These are phyloP conservation scores for Patella vulgata DNA, from an alignment of 1,140 invertebrate species.

Conservation along the genomic window DNA sequence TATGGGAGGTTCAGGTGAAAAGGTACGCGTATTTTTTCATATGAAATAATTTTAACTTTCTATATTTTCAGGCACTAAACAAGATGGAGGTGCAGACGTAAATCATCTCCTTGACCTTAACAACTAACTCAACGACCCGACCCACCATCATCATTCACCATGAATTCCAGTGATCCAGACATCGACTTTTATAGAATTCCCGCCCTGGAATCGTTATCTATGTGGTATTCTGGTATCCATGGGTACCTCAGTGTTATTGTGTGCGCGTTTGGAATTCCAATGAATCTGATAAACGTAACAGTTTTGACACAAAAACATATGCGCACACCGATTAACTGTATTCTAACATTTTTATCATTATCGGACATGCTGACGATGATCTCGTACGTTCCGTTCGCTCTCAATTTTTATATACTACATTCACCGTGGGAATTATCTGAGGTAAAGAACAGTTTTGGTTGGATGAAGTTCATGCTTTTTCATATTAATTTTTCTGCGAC, in stretches of 20 bases:
- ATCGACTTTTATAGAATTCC: neutral
- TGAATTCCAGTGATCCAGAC: too few species aligned
- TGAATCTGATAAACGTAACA: slow-evolving; percentile 89
- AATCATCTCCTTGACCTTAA: too few species aligned
- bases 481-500: slow-evolving; percentile 77
- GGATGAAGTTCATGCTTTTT: slow-evolving; percentile 59
- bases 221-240: slow-evolving; percentile 70
- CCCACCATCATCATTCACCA: too few species aligned
- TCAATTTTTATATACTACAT: slow-evolving; percentile 69
- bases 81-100: too few species aligned
- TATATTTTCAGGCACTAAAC: too few species aligned
- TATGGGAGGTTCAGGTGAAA: too few species aligned
- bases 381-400: slow-evolving; percentile 85
- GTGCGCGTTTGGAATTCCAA: slow-evolving; percentile 86
- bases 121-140: too few species aligned
- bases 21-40: too few species aligned
- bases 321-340: slow-evolving; percentile 84
- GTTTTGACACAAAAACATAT: slow-evolving; percentile 88
- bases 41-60: too few species aligned
- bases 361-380: slow-evolving; percentile 88
- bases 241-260: slow-evolving; percentile 78
- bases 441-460: slow-evolving; percentile 37
- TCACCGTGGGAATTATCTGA: slow-evolving; percentile 16
- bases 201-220: slow-evolving; percentile 41
- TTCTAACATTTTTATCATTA: slow-evolving; percentile 84